Evolutionary conservation across 2,113 vertebrate species (phyloP).

Genomic region (Tonatia bakeri): DNA sequence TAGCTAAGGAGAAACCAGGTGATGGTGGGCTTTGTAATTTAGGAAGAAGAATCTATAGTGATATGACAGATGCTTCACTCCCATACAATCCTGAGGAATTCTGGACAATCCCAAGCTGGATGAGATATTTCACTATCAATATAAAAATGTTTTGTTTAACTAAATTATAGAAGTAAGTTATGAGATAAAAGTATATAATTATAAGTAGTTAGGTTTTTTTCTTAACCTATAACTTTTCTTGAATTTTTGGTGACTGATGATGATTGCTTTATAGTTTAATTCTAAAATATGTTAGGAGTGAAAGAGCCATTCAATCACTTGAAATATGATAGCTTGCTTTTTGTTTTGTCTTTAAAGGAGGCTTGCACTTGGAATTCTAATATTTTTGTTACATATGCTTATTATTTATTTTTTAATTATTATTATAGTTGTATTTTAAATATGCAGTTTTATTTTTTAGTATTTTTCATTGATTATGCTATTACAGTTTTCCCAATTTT

Average conservation of each 20-base stretch:
- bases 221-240: neutral
- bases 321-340: neutral
- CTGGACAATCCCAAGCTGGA: neutral
- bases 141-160: neutral
- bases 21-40: neutral
- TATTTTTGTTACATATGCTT: neutral
- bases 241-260: neutral
- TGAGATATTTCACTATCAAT: neutral
- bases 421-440: too few relatives aligned
- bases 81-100: neutral
- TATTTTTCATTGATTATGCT: too few relatives aligned
- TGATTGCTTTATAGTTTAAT: neutral
- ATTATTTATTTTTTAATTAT: neutral
- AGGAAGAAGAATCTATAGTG: neutral
- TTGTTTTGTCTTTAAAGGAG: neutral
- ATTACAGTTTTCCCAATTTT: too few relatives aligned
- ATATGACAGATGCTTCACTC: too few relatives aligned
- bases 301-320: neutral
- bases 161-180: neutral
- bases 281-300: neutral
- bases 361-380: neutral
- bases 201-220: neutral
- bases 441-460: too few relatives aligned
- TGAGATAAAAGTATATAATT: neutral
- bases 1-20: neutral